These are phyloP conservation scores for Penaeus vannamei DNA, from an alignment of 1,140 invertebrate genomes.

Conservation along the genomic window DNA sequence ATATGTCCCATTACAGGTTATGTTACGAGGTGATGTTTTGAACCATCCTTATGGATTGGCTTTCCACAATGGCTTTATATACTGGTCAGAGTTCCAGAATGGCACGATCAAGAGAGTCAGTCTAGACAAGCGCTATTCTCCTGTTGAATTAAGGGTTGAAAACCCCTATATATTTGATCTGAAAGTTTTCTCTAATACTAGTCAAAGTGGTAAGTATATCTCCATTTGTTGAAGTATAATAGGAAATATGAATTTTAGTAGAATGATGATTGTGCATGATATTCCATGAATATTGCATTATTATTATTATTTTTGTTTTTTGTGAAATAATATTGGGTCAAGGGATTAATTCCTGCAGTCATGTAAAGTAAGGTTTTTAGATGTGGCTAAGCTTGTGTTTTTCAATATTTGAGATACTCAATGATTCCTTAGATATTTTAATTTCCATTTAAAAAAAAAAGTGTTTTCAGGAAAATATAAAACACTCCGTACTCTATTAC, in stretches of 20 bases:
- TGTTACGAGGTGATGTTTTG: conserved; percentile 70
- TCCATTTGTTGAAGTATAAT: background rate
- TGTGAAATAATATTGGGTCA: too few relatives aligned
- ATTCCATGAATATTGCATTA: too few relatives aligned
- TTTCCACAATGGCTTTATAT: conserved; percentile 72
- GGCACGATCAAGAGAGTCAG: conserved; percentile 75
- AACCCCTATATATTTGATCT: conserved; percentile 76
- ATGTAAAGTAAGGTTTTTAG: too few relatives aligned
- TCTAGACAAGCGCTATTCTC: conserved; percentile 70
- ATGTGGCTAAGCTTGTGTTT: too few relatives aligned
- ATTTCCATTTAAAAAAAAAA: background rate
- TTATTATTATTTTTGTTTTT: too few relatives aligned
- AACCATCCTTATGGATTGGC: conserved; percentile 76
- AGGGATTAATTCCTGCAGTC: too few relatives aligned
- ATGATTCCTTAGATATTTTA: too few relatives aligned
- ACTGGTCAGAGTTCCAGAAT: conserved; percentile 77
- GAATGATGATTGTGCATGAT: too few relatives aligned
- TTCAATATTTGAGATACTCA: too few relatives aligned
- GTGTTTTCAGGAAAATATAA: background rate
- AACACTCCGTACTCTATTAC: conserved; percentile 14
- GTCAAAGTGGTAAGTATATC: conserved; percentile 73
- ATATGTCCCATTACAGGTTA: conserved; percentile 58
- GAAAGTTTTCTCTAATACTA: conserved; percentile 75
- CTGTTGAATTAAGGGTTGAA: conserved; percentile 66
- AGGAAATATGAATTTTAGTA: too few relatives aligned